phyloP scores from a whole-genome alignment of 2,113 vertebrate genomes.

The Raja brachyura region DNA sequence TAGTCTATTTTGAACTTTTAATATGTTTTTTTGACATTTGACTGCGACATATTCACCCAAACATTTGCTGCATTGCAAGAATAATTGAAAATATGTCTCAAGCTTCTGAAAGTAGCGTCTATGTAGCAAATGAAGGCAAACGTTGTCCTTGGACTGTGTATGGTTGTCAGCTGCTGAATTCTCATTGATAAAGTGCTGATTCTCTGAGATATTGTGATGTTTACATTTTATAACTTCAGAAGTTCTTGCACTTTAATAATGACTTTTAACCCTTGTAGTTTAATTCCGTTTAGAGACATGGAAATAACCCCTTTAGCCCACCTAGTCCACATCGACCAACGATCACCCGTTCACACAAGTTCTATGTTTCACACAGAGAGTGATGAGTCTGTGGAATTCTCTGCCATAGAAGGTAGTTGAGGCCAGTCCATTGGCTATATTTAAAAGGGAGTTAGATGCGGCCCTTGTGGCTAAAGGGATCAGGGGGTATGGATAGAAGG shows the following conservation, averaged over 20 bases:
- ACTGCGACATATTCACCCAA: neutral
- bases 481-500: too few species aligned
- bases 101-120: neutral
- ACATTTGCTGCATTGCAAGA: neutral
- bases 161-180: neutral
- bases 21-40: neutral
- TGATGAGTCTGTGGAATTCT: too few species aligned
- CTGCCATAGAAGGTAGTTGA: too few species aligned
- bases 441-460: too few species aligned
- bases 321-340: too few species aligned
- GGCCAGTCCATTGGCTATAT: too few species aligned
- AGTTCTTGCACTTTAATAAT: neutral
- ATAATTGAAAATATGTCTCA: conserved; percentile 9
- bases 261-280: neutral
- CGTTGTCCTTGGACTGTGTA: neutral
- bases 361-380: too few species aligned
- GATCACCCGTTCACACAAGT: too few species aligned
- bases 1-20: neutral
- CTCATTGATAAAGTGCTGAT: neutral
- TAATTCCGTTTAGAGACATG: too few species aligned
- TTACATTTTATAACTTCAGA: neutral
- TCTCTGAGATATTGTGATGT: neutral
- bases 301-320: too few species aligned
- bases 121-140: neutral
- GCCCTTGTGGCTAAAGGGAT: too few species aligned